These are phyloP conservation scores for Acrossocheilus fasciatus DNA, from an alignment of 2,797 vertebrate genomes.

Conservation along the genomic window DNA sequence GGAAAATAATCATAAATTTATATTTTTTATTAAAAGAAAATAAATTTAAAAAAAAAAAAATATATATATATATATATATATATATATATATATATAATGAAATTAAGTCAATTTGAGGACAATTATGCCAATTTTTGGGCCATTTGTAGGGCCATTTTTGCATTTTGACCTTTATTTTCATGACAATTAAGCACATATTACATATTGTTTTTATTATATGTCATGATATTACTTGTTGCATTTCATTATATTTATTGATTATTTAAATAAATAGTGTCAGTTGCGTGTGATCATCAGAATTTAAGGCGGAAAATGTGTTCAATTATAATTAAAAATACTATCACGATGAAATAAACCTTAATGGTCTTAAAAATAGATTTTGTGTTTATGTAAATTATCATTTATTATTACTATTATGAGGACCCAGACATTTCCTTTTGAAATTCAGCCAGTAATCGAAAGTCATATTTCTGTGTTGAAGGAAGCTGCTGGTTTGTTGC, in stretches of 20 bases:
- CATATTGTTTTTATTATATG: not conserved
- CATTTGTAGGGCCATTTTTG: not conserved
- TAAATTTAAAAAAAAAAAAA: no score
- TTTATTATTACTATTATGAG: not conserved
- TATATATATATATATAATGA: no score
- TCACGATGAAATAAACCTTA: not conserved
- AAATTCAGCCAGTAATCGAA: not conserved
- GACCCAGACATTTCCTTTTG: not conserved
- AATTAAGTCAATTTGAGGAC: not conserved
- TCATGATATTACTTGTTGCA: not conserved
- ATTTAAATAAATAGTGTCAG: not conserved
- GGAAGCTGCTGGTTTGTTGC: not conserved
- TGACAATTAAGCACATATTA: not conserved
- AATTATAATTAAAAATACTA: not conserved
- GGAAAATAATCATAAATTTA: not conserved
- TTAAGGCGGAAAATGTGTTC: no score
- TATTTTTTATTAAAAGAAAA: no score
- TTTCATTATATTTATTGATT: not conserved
- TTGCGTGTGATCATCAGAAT: not conserved
- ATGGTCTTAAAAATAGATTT: not conserved
- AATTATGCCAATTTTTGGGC: not conserved
- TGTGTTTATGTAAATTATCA: not conserved
- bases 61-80: no score
- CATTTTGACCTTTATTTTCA: not conserved
- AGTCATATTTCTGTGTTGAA: not conserved